A percentile compares a stretch with the other conserved stretches of the same genome.
Evolutionary conservation across 2,888 invertebrate genomes (phyloP).

Genomic region (Aromia moschata): DNA sequence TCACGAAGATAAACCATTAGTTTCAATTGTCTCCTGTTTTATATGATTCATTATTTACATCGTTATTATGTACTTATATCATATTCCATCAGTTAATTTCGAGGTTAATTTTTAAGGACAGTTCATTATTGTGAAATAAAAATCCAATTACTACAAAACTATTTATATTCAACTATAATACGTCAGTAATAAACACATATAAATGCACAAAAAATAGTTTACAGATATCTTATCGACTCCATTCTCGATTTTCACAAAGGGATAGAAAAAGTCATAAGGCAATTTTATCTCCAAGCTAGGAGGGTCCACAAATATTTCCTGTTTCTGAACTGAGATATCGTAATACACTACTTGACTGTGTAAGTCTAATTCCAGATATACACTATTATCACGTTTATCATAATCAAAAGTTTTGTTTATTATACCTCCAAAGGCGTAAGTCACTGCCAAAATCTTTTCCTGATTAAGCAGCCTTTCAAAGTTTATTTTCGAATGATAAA

Average conservation of each 20-base stretch:
- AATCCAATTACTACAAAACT: background rate
- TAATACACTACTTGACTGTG: constrained; percentile 54
- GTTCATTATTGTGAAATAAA: too few relatives aligned
- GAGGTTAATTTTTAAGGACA: too few relatives aligned
- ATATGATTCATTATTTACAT: too few relatives aligned
- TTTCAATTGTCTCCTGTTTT: too few relatives aligned
- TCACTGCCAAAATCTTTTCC: constrained; percentile 56
- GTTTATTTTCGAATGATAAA: constrained; percentile 64
- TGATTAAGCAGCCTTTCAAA: constrained; percentile 53
- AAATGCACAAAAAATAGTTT: constrained; percentile 1
- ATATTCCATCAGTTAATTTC: too few relatives aligned
- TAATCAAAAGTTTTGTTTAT: constrained; percentile 39
- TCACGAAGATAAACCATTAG: too few relatives aligned
- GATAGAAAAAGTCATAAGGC: constrained; percentile 73
- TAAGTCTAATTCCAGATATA: constrained; percentile 44
- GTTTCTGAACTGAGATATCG: constrained; percentile 65
- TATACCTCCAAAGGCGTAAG: constrained; percentile 45
- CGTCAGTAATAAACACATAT: constrained; percentile 2
- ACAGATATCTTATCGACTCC: constrained; percentile 8
- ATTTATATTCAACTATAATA: background rate
- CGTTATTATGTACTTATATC: too few relatives aligned
- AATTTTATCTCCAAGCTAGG: constrained; percentile 68
- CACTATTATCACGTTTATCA: constrained; percentile 24
- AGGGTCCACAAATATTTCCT: constrained; percentile 64
- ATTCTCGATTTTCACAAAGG: constrained; percentile 62